Percentiles rank a stretch among this genome's conserved stretches.
phyloP scores from a whole-genome alignment of 2,797 vertebrate species.

The Meriones psammophilus region DNA sequence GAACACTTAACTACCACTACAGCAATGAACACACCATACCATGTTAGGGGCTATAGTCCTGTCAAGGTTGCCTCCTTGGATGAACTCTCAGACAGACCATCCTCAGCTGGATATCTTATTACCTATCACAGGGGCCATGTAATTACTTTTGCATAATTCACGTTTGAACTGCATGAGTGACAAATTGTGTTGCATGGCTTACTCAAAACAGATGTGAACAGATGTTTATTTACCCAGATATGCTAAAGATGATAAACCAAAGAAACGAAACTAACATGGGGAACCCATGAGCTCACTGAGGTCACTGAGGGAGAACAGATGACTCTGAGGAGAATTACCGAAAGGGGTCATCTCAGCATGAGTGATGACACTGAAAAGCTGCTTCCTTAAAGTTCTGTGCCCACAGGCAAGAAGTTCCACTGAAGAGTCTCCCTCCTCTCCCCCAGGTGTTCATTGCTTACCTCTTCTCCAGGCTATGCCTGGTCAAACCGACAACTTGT shows the following conservation, averaged over 20 bases:
- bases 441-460: background rate
- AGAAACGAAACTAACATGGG: background rate
- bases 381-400: background rate
- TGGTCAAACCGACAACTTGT: background rate
- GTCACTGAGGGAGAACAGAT: background rate
- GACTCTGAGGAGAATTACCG: background rate
- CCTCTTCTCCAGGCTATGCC: background rate
- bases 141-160: background rate
- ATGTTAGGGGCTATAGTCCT: too few species aligned
- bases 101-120: background rate
- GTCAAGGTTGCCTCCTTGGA: background rate
- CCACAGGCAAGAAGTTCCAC: background rate
- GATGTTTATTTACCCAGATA: background rate
- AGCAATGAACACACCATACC: background rate
- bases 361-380: background rate
- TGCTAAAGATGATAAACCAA: background rate
- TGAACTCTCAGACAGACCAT: background rate
- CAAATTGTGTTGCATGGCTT: background rate
- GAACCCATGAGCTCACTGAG: background rate
- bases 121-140: background rate
- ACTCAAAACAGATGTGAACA: background rate
- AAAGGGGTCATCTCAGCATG: background rate
- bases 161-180: background rate
- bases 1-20: background rate
- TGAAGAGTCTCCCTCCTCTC: background rate